Evolutionary conservation across 1,140 invertebrate species (phyloP).

Genomic region (Globodera ellingtonae): DNA sequence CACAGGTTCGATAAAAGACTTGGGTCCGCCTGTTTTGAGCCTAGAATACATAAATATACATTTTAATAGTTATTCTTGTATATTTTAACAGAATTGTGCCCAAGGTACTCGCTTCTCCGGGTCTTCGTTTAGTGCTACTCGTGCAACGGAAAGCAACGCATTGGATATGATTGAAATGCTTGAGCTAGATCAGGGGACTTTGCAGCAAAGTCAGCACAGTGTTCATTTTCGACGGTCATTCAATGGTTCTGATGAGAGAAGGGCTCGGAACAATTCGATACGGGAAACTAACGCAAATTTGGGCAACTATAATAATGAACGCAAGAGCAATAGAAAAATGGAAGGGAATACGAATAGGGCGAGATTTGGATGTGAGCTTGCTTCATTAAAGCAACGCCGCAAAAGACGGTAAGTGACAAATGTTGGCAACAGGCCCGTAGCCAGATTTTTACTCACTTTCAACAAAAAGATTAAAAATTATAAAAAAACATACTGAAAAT

Average conservation of each 20-base stretch:
- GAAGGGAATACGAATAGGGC: background rate
- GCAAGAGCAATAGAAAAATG: slow-evolving; percentile 18
- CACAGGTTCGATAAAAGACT: background rate
- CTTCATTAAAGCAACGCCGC: background rate
- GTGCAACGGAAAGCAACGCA: slow-evolving; percentile 45
- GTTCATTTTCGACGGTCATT: background rate
- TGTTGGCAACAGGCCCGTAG: background rate
- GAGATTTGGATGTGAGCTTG: background rate
- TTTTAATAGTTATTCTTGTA: background rate
- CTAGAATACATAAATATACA: background rate
- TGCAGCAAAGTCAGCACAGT: background rate
- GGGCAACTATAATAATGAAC: background rate
- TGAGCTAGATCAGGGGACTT: slow-evolving; percentile 17
- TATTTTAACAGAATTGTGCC: background rate
- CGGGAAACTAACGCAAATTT: slow-evolving; percentile 3
- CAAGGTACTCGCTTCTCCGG: slow-evolving; percentile 16
- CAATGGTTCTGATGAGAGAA: background rate
- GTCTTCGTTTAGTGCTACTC: slow-evolving; percentile 34
- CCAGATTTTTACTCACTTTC: too few species aligned
- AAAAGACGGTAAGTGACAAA: background rate
- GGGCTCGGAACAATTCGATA: background rate
- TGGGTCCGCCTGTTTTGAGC: too few species aligned
- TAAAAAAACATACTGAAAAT: too few species aligned
- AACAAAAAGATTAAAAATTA: too few species aligned
- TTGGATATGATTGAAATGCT: slow-evolving; percentile 46